phyloP scores from a whole-genome alignment of 2,113 vertebrate genomes.

The Accipiter cooperii region DNA sequence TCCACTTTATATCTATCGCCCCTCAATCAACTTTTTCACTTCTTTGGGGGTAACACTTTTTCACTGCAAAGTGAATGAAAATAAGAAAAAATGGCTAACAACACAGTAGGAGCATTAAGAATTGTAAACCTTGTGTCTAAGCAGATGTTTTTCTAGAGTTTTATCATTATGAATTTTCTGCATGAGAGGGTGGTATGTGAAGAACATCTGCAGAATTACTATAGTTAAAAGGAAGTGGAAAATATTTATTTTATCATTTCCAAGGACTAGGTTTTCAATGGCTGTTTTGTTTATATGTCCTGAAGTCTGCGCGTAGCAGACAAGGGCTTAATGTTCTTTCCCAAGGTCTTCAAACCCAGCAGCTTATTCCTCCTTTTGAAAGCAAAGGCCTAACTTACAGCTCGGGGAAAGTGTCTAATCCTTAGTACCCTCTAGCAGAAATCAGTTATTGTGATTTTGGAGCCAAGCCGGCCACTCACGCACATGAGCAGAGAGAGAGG shows the following conservation, averaged over 20 bases:
- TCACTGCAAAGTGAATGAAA: background rate
- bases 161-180: background rate
- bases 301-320: background rate
- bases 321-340: background rate
- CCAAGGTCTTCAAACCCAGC: background rate
- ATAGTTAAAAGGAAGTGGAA: background rate
- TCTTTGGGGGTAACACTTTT: background rate
- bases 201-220: background rate
- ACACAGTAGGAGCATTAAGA: background rate
- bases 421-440: background rate
- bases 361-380: background rate
- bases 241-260: background rate
- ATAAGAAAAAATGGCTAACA: background rate
- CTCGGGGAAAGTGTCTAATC: background rate
- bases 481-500: background rate
- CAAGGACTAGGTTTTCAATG: background rate
- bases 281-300: background rate
- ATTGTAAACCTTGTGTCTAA: background rate
- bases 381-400: background rate
- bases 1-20: background rate
- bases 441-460: background rate
- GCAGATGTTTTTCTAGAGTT: background rate
- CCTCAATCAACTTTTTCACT: background rate
- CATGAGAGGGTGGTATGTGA: background rate
- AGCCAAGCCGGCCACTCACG: rapidly evolving